Conservation (phyloP, 2,113 vertebrate genomes). For the Montifringilla adamsi region DNA sequence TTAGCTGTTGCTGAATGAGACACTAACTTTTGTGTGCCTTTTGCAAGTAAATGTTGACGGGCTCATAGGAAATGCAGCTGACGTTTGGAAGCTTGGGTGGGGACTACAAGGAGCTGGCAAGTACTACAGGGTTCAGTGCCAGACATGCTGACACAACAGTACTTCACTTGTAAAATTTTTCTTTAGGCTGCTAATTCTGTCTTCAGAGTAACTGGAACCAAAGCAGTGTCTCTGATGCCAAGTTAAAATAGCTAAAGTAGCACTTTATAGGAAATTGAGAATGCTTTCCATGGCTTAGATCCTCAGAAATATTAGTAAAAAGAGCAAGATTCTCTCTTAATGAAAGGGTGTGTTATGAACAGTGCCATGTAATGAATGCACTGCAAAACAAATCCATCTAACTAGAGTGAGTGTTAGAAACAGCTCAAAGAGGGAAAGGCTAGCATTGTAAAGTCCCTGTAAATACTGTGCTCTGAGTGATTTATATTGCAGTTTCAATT, state of each 20-base stretch:
- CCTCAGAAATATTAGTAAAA: constrained; percentile 25
- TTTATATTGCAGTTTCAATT: constrained; percentile 13
- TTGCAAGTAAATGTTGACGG: constrained; percentile 14
- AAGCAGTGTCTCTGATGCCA: neutral
- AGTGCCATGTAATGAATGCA: neutral
- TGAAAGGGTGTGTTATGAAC: constrained; percentile 22
- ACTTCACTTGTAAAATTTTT: constrained; percentile 32
- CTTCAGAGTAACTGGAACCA: constrained; percentile 39
- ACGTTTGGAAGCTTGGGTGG: constrained; percentile 36
- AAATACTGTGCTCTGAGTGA: neutral
- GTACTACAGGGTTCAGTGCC: neutral
- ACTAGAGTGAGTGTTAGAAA: neutral
- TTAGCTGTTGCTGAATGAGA: constrained; percentile 6
- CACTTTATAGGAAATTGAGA: neutral
- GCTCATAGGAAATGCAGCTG: constrained; percentile 44
- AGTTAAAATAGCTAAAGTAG: constrained; percentile 32
- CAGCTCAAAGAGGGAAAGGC: neutral
- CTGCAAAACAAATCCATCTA: neutral
- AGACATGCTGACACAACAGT: constrained; percentile 47
- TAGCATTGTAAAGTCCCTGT: neutral
- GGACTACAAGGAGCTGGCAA: constrained; percentile 50
- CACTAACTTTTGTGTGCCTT: constrained; percentile 28
- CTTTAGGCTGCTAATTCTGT: constrained; percentile 35
- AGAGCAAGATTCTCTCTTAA: neutral
- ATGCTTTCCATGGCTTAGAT: neutral